Evolutionary conservation across 2,113 vertebrate species (phyloP).

Genomic region (Colaptes auratus): DNA sequence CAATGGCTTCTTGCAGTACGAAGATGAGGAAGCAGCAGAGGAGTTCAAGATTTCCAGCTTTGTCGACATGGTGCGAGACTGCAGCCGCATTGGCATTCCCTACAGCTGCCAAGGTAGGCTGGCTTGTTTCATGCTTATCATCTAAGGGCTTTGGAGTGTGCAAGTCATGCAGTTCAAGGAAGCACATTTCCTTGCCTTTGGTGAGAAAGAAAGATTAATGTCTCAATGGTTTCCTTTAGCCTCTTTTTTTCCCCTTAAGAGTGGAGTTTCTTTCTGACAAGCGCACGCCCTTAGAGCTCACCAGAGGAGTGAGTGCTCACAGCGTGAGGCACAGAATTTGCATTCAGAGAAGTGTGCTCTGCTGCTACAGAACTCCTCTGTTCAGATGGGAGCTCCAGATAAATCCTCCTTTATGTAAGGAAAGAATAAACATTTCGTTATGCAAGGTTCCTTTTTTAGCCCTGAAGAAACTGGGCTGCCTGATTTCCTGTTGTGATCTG

Average conservation of each 20-base stretch:
- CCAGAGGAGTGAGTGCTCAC: not conserved
- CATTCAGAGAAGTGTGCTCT: not conserved
- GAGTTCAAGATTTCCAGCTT: slow-evolving; percentile 99
- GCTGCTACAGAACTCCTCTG: slow-evolving; percentile 36
- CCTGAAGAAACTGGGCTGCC: not conserved
- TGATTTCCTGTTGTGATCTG: slow-evolving; percentile 49
- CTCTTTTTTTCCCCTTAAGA: not conserved
- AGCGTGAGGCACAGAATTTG: not conserved
- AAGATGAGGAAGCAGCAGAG: slow-evolving; percentile 95
- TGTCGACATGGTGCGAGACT: slow-evolving; percentile 95
- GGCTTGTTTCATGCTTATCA: not conserved
- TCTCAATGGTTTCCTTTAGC: not conserved
- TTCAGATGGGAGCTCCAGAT: slow-evolving; percentile 17
- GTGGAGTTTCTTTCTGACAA: not conserved
- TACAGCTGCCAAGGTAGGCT: slow-evolving; percentile 89
- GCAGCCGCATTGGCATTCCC: slow-evolving; percentile 89
- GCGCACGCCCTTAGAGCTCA: not conserved
- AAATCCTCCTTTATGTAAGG: slow-evolving; percentile 41
- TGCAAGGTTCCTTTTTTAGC: slow-evolving; percentile 59
- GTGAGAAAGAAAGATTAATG: not conserved
- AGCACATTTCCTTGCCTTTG: not conserved
- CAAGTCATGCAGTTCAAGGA: not conserved
- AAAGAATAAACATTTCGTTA: slow-evolving; percentile 57
- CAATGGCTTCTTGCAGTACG: slow-evolving; percentile 80
- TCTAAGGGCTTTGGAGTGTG: not conserved